phyloP scores from a whole-genome alignment of 2,113 vertebrate genomes.

The Podocnemis expansa region DNA sequence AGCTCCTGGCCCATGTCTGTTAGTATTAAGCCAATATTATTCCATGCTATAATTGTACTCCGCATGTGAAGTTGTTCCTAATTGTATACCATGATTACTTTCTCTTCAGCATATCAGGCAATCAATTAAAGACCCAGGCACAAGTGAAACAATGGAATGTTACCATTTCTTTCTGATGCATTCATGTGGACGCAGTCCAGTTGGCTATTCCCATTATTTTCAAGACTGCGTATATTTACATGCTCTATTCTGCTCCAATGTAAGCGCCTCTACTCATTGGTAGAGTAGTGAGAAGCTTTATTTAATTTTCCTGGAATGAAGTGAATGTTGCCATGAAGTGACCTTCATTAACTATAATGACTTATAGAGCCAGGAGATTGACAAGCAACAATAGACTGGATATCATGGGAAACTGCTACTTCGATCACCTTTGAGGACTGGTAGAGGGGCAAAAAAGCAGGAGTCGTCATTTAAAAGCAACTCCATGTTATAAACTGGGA shows the following conservation, averaged over 20 bases:
- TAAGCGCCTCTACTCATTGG: slow-evolving; percentile 58
- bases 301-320: slow-evolving; percentile 62
- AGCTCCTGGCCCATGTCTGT: slow-evolving; percentile 58
- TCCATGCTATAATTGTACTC: slow-evolving; percentile 33
- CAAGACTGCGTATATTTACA: slow-evolving; percentile 63
- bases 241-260: slow-evolving; percentile 64
- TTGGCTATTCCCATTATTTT: slow-evolving; percentile 54
- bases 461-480: background rate
- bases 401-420: background rate
- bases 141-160: slow-evolving; percentile 61
- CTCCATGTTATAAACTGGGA: background rate
- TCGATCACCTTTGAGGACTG: background rate
- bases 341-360: slow-evolving; percentile 2
- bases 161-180: slow-evolving; percentile 53
- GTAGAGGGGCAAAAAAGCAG: background rate
- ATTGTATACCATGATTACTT: slow-evolving; percentile 45
- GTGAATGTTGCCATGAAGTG: slow-evolving; percentile 5
- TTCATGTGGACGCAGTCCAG: slow-evolving; percentile 46
- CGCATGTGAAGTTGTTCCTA: slow-evolving; percentile 43
- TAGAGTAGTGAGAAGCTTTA: slow-evolving; percentile 62
- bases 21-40: slow-evolving; percentile 45
- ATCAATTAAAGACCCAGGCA: slow-evolving; percentile 39
- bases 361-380: background rate
- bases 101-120: slow-evolving; percentile 30
- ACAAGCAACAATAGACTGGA: background rate